Evolutionary conservation across 2,113 vertebrate genomes (phyloP).

Genomic region (Colistium nudipinnis): DNA sequence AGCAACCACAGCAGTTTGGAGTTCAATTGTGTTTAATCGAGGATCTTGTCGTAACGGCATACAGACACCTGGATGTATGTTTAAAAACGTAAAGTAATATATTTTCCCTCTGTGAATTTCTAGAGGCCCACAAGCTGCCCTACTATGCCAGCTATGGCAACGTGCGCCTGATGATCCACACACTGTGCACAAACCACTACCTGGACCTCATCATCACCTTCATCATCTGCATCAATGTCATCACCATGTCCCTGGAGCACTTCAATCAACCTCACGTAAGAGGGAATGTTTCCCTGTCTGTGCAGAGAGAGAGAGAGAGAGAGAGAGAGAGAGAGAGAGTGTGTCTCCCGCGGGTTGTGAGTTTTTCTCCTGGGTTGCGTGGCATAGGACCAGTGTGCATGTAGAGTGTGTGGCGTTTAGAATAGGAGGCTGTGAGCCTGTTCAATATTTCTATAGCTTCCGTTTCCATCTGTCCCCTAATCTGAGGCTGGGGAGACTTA

Average conservation of each 20-base stretch:
- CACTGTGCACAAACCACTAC: constrained; percentile 97
- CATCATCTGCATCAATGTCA: constrained; percentile 98
- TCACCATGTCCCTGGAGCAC: constrained; percentile 99
- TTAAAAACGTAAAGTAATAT: too few species aligned
- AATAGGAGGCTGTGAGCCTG: neutral
- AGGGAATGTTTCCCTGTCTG: neutral
- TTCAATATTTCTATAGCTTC: neutral
- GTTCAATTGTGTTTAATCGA: too few species aligned
- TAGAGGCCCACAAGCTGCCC: constrained; percentile 94
- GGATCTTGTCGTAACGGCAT: too few species aligned
- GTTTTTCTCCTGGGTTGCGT: neutral
- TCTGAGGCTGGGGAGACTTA: too few species aligned
- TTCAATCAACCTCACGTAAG: constrained; percentile 95
- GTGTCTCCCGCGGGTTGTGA: neutral
- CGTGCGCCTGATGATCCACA: constrained; percentile 94
- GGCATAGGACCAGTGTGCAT: neutral
- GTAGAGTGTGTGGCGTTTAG: neutral
- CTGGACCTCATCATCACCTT: constrained; percentile 99
- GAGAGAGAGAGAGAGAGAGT: too few species aligned
- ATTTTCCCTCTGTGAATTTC: neutral
- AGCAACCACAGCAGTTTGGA: too few species aligned
- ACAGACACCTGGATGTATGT: too few species aligned
- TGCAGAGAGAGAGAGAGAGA: neutral
- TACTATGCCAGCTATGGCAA: constrained; percentile 93
- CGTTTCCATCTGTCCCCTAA: neutral